These are phyloP conservation scores for Mythimna ferrago DNA, from an alignment of 2,888 invertebrate genomes.

Conservation along the genomic window DNA sequence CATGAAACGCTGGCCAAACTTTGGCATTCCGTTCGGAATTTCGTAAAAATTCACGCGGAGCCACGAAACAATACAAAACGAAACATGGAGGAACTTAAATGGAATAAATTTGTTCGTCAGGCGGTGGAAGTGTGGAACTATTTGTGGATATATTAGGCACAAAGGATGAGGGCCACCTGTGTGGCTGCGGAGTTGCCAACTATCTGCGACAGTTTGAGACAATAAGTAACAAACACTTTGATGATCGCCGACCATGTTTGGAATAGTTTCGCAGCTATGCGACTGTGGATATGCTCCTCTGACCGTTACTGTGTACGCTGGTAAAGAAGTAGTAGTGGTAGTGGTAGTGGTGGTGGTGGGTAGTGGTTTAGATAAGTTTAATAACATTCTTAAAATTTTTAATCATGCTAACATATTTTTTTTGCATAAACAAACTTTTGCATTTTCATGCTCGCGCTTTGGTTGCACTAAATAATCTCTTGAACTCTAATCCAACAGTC, in stretches of 20 bases:
- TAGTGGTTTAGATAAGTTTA: slow-evolving; percentile 25
- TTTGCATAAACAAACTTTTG: too few species aligned
- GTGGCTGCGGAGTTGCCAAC: slow-evolving; percentile 57
- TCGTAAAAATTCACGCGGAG: slow-evolving; percentile 50
- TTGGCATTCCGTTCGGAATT: slow-evolving; percentile 52
- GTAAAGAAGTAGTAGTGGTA: background rate
- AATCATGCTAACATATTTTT: too few species aligned
- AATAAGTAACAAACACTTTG: slow-evolving; percentile 61
- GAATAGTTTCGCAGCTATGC: slow-evolving; percentile 63
- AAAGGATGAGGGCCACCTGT: slow-evolving; percentile 64
- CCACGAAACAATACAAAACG: slow-evolving; percentile 37
- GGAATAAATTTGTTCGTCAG: slow-evolving; percentile 62
- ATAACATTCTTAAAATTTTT: background rate
- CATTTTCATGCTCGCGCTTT: too few species aligned
- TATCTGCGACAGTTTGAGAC: slow-evolving; percentile 57
- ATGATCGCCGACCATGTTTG: slow-evolving; percentile 50
- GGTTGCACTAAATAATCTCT: too few species aligned
- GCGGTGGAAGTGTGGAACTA: slow-evolving; percentile 54
- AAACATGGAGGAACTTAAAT: slow-evolving; percentile 61
- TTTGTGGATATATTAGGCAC: slow-evolving; percentile 63
- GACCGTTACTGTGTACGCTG: slow-evolving; percentile 9
- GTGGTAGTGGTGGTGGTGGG: too few species aligned
- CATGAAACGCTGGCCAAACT: slow-evolving; percentile 42
- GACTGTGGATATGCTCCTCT: slow-evolving; percentile 38
- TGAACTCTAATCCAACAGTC: too few species aligned